Evolutionary conservation across 1,140 invertebrate species (phyloP).

Genomic region (Drosophila nebulosa): DNA sequence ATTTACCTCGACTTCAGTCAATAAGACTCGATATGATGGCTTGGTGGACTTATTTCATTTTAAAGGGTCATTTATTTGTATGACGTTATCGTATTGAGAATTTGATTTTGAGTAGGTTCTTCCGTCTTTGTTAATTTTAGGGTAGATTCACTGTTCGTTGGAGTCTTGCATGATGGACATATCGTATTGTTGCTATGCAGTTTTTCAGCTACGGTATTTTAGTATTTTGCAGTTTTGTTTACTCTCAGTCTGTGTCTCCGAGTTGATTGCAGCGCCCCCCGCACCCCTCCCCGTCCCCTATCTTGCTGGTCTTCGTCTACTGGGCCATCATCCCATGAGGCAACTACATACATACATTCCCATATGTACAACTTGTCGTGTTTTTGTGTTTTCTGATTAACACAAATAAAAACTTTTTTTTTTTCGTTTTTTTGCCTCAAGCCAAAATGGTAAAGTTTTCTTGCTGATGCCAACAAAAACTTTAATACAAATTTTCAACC

Average conservation of each 20-base stretch:
- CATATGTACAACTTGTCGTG: constrained; percentile 45
- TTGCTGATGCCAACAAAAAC: constrained; percentile 45
- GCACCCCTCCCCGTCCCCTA: neutral
- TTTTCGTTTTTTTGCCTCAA: constrained; percentile 20
- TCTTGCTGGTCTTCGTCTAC: neutral
- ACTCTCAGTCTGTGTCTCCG: constrained; percentile 62
- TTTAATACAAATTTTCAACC: neutral
- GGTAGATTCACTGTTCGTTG: no score
- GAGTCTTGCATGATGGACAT: no score
- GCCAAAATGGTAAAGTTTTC: constrained; percentile 10
- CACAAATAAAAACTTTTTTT: constrained; percentile 55
- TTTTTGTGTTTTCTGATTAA: constrained; percentile 63
- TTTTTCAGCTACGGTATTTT: constrained; percentile 50
- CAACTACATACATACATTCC: constrained; percentile 18
- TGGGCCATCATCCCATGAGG: neutral
- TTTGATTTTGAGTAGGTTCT: no score
- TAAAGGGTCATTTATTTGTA: no score
- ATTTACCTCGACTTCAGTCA: no score
- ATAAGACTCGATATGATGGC: no score
- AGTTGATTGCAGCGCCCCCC: constrained; percentile 58
- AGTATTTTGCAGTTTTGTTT: constrained; percentile 66
- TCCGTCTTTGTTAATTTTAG: no score
- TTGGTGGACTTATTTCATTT: no score
- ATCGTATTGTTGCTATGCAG: constrained; percentile 39
- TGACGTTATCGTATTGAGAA: no score